Percentiles rank a stretch among this genome's conserved stretches.
Evolutionary conservation across 2,888 invertebrate genomes (phyloP).

Genomic region (Crocallis elinguaria): DNA sequence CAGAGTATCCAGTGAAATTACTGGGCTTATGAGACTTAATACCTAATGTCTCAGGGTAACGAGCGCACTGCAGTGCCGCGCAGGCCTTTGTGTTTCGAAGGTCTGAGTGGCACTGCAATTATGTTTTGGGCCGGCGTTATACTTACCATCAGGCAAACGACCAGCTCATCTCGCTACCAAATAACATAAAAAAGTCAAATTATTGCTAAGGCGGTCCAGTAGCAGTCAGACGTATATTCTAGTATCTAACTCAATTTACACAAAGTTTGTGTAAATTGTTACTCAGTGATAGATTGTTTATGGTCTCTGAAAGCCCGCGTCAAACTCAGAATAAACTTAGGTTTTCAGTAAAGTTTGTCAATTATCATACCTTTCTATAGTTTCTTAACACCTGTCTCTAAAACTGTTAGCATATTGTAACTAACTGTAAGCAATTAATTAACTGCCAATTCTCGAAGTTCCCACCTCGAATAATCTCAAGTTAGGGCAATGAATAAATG

Average conservation of each 20-base stretch:
- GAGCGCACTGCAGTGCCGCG: too few species aligned
- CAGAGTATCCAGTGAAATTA: too few species aligned
- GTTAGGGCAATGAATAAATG: conserved; percentile 25
- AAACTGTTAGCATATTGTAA: conserved; percentile 8
- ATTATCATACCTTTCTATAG: conserved; percentile 39
- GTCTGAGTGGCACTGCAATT: too few species aligned
- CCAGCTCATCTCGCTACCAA: too few species aligned
- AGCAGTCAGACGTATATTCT: neutral
- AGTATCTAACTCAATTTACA: conserved; percentile 31
- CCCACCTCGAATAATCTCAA: conserved; percentile 8
- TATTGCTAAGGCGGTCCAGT: neutral
- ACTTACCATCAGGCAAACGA: too few species aligned
- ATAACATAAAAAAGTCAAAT: neutral
- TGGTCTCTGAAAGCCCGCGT: conserved; percentile 36
- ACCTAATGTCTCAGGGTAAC: too few species aligned
- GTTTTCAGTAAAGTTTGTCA: conserved; percentile 35
- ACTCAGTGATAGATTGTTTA: conserved; percentile 46
- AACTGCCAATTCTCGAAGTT: conserved; percentile 9
- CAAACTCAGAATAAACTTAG: conserved; percentile 42
- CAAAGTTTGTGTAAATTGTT: conserved; percentile 40
- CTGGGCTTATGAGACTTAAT: too few species aligned
- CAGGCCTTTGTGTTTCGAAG: too few species aligned
- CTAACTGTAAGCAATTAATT: conserved; percentile 16
- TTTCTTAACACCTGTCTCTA: neutral
- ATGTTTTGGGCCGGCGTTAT: too few species aligned